These are phyloP conservation scores for Ondatra zibethicus DNA, from an alignment of 2,113 vertebrate genomes.

Conservation along the genomic window DNA sequence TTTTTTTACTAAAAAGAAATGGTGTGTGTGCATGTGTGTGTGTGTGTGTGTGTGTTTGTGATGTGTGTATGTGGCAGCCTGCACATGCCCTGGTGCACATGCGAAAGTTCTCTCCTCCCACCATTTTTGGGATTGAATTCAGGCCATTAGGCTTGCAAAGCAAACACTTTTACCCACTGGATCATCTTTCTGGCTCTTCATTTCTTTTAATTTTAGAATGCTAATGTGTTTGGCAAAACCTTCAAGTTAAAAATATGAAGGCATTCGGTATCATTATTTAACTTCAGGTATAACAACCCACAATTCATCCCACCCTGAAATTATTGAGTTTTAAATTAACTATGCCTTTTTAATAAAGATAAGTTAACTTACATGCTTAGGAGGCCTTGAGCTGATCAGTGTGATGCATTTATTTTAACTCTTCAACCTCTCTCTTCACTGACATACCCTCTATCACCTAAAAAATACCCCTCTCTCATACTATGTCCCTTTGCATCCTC, in stretches of 20 bases:
- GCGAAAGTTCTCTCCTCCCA: not conserved
- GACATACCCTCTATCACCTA: not conserved
- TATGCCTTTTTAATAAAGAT: not conserved
- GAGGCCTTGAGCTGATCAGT: not conserved
- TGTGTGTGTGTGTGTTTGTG: not conserved
- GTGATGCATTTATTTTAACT: not conserved
- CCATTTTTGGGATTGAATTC: not conserved
- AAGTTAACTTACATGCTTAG: constrained; percentile 1
- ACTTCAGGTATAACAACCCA: not conserved
- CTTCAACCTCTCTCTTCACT: not conserved
- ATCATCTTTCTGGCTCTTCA: not conserved
- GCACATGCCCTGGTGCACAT: not conserved
- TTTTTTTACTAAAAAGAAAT: not conserved
- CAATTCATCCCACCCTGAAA: not conserved
- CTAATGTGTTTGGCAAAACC: not conserved
- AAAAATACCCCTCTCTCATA: not conserved
- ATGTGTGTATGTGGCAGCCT: not conserved
- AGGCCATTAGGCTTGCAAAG: not conserved
- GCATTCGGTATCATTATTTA: not conserved
- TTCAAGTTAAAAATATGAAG: constrained; percentile 9
- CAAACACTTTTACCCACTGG: too few relatives aligned
- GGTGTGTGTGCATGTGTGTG: not conserved
- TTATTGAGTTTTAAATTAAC: constrained; percentile 31
- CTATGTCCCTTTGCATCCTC: not conserved
- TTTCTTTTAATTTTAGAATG: not conserved